Evolutionary conservation across 2,888 invertebrate genomes (phyloP).

Genomic region (Dynastes tityus): DNA sequence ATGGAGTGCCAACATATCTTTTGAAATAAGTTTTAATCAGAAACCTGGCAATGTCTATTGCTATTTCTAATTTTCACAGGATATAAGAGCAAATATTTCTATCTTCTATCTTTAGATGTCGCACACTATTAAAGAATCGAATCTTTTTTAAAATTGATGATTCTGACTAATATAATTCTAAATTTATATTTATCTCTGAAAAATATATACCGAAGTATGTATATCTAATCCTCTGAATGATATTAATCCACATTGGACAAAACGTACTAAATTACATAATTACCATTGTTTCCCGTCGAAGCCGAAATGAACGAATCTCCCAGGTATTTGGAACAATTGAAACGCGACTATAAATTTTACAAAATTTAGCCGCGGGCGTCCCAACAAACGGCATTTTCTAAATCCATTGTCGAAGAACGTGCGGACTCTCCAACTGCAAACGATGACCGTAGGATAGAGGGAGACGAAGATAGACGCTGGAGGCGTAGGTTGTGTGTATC

Average conservation of each 20-base stretch:
- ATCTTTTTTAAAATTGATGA: too few relatives aligned
- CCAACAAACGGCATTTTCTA: conserved; percentile 27
- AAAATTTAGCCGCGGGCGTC: conserved; percentile 37
- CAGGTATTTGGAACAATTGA: conserved; percentile 47
- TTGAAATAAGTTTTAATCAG: too few relatives aligned
- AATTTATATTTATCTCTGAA: too few relatives aligned
- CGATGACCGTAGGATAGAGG: neutral
- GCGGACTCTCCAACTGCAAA: conserved; percentile 5
- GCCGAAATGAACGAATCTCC: conserved; percentile 39
- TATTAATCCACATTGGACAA: neutral
- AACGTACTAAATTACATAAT: conserved; percentile 34
- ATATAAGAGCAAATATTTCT: too few relatives aligned
- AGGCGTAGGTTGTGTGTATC: too few relatives aligned
- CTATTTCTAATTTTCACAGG: too few relatives aligned
- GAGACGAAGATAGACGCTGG: neutral
- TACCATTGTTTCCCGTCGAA: conserved; percentile 29
- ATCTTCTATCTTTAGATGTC: too few relatives aligned
- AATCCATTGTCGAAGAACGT: conserved; percentile 19
- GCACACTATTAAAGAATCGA: too few relatives aligned
- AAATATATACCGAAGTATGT: too few relatives aligned
- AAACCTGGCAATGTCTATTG: too few relatives aligned
- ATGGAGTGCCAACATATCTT: too few relatives aligned
- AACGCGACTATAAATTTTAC: conserved; percentile 43
- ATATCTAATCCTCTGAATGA: neutral
- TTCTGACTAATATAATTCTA: too few relatives aligned